Evolutionary conservation across 2,888 invertebrate species (phyloP), one percentile per base, ranked within the genome.

Genomic region (Dioctria linearis): DNA sequence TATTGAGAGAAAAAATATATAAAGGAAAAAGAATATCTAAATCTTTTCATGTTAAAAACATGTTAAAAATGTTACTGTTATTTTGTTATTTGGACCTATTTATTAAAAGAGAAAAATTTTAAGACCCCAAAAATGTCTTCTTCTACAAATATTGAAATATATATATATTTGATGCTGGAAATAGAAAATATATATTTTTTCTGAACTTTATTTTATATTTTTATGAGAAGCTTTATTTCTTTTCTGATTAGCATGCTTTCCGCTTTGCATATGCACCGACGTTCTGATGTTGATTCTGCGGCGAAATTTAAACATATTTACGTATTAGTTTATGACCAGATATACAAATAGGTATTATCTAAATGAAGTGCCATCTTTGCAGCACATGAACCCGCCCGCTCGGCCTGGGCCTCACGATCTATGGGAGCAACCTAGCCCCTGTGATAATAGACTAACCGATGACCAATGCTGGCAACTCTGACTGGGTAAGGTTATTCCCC

Each of bases 1-100:
- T 37, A 37, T 71, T 51, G 40, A 71, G 71, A 71, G 71, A 71
- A 71, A 71, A 71, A 49, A 71, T 71, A 71, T 71, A 71, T 71
- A 25, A 25, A 71, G 46, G 54, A 13, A 71, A 43, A 42, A 66
- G 5, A 46, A 51, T 51, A 11, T 65, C 37, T 2, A 49, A 42
- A 37, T 49, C 13, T 67, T 67, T 49, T 43, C 37, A 67, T 6
- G 67, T 13, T 67, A 43, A 37, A 67, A 6, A 67, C 46, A 67
- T 67, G 25, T 25, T 25, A 25, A 25, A 67, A 5, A 67, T 13
- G n/a, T n/a, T 43, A 49, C 46, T 49, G 67, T 67, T 67, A 46
- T 67, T 67, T 67, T 67, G 49, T 43, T 67, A 67, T 67, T 46
- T 67, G 46, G 67, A 49, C 42, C 11, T 67, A 25, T 67, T 67